Conservation (phyloP, 2,888 invertebrate species). For the Leptinotarsa juncta region DNA sequence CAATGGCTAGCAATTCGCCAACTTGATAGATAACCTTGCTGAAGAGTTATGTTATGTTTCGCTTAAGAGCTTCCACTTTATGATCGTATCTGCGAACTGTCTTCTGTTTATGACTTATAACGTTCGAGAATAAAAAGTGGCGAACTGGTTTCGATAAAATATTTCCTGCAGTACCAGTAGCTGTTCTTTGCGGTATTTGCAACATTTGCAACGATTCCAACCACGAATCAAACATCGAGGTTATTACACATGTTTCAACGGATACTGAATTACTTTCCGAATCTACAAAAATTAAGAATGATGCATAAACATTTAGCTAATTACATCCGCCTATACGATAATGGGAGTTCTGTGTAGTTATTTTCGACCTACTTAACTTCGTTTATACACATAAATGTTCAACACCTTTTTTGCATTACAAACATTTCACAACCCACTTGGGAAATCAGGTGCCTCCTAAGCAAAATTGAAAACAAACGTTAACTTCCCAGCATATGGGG, state of each 20-base stretch:
- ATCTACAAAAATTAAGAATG: constrained; percentile 1
- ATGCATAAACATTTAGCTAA: constrained; percentile 7
- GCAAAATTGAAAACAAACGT: constrained; percentile 35
- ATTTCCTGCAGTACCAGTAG: neutral
- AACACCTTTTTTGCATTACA: constrained; percentile 39
- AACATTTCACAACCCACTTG: constrained; percentile 29
- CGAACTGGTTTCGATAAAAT: constrained; percentile 11
- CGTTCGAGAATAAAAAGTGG: constrained; percentile 14
- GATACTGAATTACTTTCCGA: neutral
- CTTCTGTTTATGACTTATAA: constrained; percentile 21
- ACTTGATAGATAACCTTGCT: neutral
- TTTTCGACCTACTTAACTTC: constrained; percentile 34
- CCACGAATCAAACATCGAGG: neutral
- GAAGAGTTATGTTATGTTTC: constrained; percentile 18
- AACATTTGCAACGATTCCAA: too few relatives aligned
- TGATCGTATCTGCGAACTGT: constrained; percentile 6
- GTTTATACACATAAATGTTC: constrained; percentile 31
- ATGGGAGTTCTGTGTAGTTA: constrained; percentile 22
- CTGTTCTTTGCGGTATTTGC: neutral
- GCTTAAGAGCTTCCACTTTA: constrained; percentile 9
- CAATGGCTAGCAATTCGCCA: neutral
- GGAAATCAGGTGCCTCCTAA: constrained; percentile 19
- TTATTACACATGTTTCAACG: too few relatives aligned
- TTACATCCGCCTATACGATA: constrained; percentile 8
- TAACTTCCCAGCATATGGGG: constrained; percentile 31